These are phyloP conservation scores for Hybognathus amarus DNA, from an alignment of 2,797 vertebrate species.

Conservation along the genomic window DNA sequence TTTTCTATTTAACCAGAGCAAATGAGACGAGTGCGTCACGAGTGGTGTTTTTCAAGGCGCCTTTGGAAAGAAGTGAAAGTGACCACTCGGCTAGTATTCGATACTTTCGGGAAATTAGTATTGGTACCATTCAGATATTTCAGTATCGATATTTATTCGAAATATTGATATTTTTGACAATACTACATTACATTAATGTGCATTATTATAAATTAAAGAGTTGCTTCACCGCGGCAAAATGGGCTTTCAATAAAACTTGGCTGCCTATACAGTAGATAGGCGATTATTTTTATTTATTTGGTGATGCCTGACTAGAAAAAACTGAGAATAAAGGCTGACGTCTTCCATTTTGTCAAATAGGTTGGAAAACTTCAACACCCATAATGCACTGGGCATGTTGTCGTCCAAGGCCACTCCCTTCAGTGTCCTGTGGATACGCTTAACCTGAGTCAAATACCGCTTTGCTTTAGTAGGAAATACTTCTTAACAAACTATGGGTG, in stretches of 20 bases:
- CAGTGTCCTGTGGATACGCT: background rate
- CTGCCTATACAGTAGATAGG: background rate
- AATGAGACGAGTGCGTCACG: too few relatives aligned
- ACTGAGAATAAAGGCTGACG: background rate
- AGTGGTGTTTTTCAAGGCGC: too few relatives aligned
- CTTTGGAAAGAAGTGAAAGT: too few relatives aligned
- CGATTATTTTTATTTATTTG: background rate
- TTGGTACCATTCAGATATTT: too few relatives aligned
- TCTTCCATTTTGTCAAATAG: background rate
- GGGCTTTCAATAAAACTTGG: background rate
- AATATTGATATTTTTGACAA: too few relatives aligned
- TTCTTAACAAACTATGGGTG: background rate
- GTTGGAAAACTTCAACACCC: too few relatives aligned
- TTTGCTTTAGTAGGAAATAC: background rate
- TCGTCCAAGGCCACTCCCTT: background rate
- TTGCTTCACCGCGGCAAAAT: background rate
- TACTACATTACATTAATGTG: too few relatives aligned
- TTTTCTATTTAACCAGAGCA: too few relatives aligned
- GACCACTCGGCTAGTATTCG: too few relatives aligned
- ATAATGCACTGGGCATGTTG: background rate
- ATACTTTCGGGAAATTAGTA: too few relatives aligned
- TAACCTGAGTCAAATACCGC: background rate
- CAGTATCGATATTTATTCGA: too few relatives aligned
- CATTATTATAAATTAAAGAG: too few relatives aligned
- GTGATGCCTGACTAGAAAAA: background rate